Conservation (phyloP, 64 coral and sea anemone species). For the Catalaphyllia jardinei region DNA sequence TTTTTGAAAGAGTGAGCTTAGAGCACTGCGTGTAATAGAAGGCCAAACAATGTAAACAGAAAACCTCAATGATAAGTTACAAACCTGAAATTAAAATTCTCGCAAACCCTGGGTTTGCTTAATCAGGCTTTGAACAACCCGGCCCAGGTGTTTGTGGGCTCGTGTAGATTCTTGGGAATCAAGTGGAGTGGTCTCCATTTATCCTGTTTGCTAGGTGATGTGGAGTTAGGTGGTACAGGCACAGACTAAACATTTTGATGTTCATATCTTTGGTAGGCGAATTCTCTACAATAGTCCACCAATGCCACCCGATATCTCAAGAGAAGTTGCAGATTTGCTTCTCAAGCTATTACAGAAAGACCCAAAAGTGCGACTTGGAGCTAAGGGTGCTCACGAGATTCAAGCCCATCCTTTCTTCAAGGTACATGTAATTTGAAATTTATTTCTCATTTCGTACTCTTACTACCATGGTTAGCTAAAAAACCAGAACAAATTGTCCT, state of each 20-base stretch:
- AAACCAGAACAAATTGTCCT: too few relatives aligned
- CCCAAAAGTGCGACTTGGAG: constrained; percentile 83
- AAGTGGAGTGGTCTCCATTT: neutral
- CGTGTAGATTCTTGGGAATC: too few relatives aligned
- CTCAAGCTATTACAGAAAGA: constrained; percentile 85
- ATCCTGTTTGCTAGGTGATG: neutral
- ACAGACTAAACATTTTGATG: neutral
- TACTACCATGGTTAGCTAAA: too few relatives aligned
- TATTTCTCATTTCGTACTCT: neutral
- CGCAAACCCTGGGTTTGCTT: too few relatives aligned
- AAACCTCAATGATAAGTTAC: too few relatives aligned
- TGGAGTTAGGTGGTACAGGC: neutral
- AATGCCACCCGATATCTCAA: constrained; percentile 83
- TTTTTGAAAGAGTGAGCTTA: too few relatives aligned
- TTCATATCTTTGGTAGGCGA: constrained; percentile 51
- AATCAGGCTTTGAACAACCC: too few relatives aligned
- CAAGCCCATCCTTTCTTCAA: constrained; percentile 92
- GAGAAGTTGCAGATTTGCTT: constrained; percentile 76
- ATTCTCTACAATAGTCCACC: constrained; percentile 88
- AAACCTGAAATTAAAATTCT: too few relatives aligned
- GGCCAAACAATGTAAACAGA: too few relatives aligned
- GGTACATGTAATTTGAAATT: constrained; percentile 9
- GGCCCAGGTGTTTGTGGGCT: too few relatives aligned
- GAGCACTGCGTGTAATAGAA: too few relatives aligned
- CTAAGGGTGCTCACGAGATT: constrained; percentile 87